phyloP scores from a whole-genome alignment of 2,888 invertebrate species.

The Diadegma fenestrale region DNA sequence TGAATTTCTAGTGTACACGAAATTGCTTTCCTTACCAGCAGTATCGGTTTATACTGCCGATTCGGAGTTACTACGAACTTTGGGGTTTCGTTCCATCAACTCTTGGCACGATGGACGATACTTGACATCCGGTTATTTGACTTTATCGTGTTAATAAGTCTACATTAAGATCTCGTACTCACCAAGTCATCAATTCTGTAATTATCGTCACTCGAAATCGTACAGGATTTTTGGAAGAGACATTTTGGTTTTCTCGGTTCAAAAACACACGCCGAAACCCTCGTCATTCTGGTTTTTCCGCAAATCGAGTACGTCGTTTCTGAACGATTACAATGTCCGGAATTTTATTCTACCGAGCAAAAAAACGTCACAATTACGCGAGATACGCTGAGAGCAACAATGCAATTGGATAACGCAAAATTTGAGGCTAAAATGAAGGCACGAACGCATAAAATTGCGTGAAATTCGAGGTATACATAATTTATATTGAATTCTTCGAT shows the following conservation, averaged over 20 bases:
- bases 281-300: too few relatives aligned
- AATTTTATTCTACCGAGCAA: neutral
- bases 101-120: neutral
- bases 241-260: too few relatives aligned
- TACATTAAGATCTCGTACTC: neutral
- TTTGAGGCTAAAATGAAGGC: neutral
- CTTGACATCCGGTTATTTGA: neutral
- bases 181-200: too few relatives aligned
- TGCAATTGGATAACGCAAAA: neutral
- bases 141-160: neutral
- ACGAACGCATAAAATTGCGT: neutral
- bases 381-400: neutral
- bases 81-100: neutral
- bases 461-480: neutral
- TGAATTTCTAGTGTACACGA: neutral
- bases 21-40: neutral
- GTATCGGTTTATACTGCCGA: neutral
- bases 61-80: neutral
- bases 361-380: neutral
- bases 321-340: too few relatives aligned
- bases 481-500: constrained; percentile 8
- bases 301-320: too few relatives aligned
- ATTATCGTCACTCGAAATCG: too few relatives aligned
- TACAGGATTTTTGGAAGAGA: too few relatives aligned
- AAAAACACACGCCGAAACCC: too few relatives aligned